phyloP scores from a whole-genome alignment of 64 coral and sea anemone genomes.

The Exaiptasia diaphana region DNA sequence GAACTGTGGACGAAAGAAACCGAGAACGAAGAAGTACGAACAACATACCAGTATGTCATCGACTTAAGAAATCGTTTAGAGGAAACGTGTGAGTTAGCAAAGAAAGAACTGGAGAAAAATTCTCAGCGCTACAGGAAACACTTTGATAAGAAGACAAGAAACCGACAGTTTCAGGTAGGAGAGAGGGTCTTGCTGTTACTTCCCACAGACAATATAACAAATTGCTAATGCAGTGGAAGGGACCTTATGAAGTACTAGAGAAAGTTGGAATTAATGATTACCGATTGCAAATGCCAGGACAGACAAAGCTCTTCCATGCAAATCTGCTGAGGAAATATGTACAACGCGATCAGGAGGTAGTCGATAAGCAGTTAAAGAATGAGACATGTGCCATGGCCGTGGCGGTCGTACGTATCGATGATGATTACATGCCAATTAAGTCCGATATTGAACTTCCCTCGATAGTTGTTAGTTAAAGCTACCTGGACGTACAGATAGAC shows the following conservation, averaged over 20 bases:
- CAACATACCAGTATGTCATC: slow-evolving; percentile 47
- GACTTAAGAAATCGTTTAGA: slow-evolving; percentile 33
- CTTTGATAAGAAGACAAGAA: slow-evolving; percentile 41
- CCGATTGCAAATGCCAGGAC: not conserved
- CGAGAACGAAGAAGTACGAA: slow-evolving; percentile 32
- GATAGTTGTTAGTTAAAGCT: not conserved
- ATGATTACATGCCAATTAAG: not conserved
- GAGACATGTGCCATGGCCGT: not conserved
- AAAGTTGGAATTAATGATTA: not conserved
- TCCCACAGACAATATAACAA: slow-evolving; percentile 43
- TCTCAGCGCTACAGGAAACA: slow-evolving; percentile 20
- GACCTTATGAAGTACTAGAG: slow-evolving; percentile 7
- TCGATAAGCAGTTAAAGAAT: no score
- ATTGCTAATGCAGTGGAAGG: slow-evolving; percentile 59
- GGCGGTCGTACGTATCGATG: not conserved
- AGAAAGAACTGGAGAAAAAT: not conserved
- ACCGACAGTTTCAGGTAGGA: slow-evolving; percentile 29
- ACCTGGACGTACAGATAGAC: not conserved
- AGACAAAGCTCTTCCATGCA: slow-evolving; percentile 20
- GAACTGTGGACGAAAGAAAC: slow-evolving; percentile 50
- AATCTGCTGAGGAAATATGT: slow-evolving; percentile 53
- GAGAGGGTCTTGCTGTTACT: slow-evolving; percentile 41
- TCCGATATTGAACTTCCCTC: not conserved
- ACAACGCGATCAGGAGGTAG: not conserved
- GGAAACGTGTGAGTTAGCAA: slow-evolving; percentile 11